Base-by-base conservation (phyloP, 2,113 vertebrate genomes). In the Lanius collurio region DNA sequence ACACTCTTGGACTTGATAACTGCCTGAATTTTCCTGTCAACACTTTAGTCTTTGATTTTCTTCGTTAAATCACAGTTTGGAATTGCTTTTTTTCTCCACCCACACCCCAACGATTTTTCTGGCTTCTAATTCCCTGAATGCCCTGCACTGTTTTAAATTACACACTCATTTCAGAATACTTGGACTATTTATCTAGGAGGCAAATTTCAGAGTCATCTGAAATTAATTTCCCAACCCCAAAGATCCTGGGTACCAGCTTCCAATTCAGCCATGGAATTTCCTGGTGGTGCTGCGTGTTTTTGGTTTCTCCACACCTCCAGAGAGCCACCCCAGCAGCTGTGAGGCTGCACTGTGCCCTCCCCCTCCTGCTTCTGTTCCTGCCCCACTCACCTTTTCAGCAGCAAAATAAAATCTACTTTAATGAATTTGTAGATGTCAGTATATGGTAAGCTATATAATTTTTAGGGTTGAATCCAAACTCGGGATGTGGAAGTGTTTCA, bases 201-300 rank as follows among this genome's bases (percentile, higher is more conserved):
- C 60, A 89, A 87, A 96, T 97, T 97, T 97, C 87, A 95, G 89
- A 95, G 92, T 42, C 97, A 97, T 96, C 77, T 97, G 97, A 97
- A 96, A 94, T 97, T 97, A 94, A 97, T 97, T 97, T 97, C 89
- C 92, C 33, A 14, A 86, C 78, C 97, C 94, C 94, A 89, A 47
- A 83, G 95, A 96, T 97, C 93, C 94, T 96, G 94, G 95, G 97
- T 97, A 97, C 97, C 97, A 97, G 95, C 95, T 92, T 97, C 96
- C 96, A 96, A 65, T 86, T 67, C 93, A 92, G 77, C 95, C 35
- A 0, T 89, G 97, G 97, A 97, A 97, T 97, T 97, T 97, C 97
- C 97, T 97, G 95, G 6, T 87, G 55, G 85, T 7, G 80, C 64
- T 65, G 77, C 2, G 0, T 41, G 87, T 69, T 75, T 95, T 21